Evolutionary conservation across 2,888 invertebrate genomes (phyloP), one percentile per base, ranked within the genome.

Genomic region (Odontothrips loti): DNA sequence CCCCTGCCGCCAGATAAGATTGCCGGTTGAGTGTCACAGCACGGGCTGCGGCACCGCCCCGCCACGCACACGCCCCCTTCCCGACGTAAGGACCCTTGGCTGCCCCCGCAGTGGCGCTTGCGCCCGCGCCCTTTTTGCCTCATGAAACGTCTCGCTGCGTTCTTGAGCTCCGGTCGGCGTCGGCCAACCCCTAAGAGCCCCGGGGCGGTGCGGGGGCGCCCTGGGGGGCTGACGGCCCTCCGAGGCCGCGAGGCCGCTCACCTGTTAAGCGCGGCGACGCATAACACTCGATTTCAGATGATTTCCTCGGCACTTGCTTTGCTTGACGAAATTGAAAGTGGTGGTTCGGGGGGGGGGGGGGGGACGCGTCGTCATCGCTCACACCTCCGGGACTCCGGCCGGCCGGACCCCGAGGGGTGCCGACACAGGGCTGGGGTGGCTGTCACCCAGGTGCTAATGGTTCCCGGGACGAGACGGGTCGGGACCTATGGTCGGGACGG

Each of bases 381-480:
- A n/a, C n/a, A n/a, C n/a, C n/a, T 9, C n/a, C 23, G 23, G 68
- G 68, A 51, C 51, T 17, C 51, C 23, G 68, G 68, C 68, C n/a
- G 1, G 63, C 20, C 63, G 63, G 63, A 23, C n/a, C 68, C n/a
- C 51, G 51, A 51, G 51, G 48, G 51, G 51, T 51, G 51, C 51
- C 15, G 51, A 51, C n/a, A n/a, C n/a, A n/a, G 51, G 48, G 48
- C 15, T 17, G 51, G 51, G 68, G 68, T n/a, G 68, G 68, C 68
- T 68, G 68, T 68, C 68, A 68, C 68, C 68, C 68, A 68, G 68
- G 68, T 68, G 68, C 68, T 68, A 68, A 68, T 68, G 68, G 51
- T 17, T 17, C 51, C 51, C 3, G 51, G 9, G 48, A 15, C 48
- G 10, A 9, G 48, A 15, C n/a, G 48, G 48, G 10, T 15, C 48